Base-by-base conservation (phyloP, 30 jellyfish, hydroid and myxozoan species). In the Sanderia malayensis region DNA sequence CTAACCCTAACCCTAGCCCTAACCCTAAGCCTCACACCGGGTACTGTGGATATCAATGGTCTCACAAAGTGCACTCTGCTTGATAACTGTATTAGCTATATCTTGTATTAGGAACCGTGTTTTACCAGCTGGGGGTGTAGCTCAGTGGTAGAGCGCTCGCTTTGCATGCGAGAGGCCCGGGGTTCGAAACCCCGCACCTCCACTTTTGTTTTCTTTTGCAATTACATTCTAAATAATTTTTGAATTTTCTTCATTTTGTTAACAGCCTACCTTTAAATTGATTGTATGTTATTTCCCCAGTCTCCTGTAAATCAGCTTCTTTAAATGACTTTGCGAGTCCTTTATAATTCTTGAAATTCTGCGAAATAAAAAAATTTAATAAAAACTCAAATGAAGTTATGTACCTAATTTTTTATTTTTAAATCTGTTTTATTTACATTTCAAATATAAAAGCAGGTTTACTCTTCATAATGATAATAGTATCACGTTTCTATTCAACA, bases 131-230 rank as follows among this genome's bases (percentile, higher is more conserved):
- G 89, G 89, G 81, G 81, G 81, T 77, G 89, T 66, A 77, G 89
- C 89, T 77, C 89, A 77, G 89, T 77, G 89, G 79, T 77, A 77
- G 89, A 77, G 80, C 89, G 89, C 76, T 77, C 89, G 89, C 89
- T 77, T 74, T 74, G 86, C 86, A 74, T 74, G 86, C 86, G 86
- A 74, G 78, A 74, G 86, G 86, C 86, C 86, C 81, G 89, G 89
- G 89, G 89, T 77, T 77, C 89, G 89, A 55, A 46, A 77, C 89
- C 89, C 89, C 89, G 89, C 89, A 77, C 89, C 89, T 77, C 89
- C 89, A 77, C 79, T 58, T 74, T 31, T 37, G 2, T 30, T 37
- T 37, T 37, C 52, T 37, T 13, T 4, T 4, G 6, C n/a, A 44
- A 7, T 4, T 15, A 4, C 28, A 1, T 64, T 33, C 34, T 33